Conservation (phyloP, 1,140 invertebrate species). For the Zaprionus ghesquierei region DNA sequence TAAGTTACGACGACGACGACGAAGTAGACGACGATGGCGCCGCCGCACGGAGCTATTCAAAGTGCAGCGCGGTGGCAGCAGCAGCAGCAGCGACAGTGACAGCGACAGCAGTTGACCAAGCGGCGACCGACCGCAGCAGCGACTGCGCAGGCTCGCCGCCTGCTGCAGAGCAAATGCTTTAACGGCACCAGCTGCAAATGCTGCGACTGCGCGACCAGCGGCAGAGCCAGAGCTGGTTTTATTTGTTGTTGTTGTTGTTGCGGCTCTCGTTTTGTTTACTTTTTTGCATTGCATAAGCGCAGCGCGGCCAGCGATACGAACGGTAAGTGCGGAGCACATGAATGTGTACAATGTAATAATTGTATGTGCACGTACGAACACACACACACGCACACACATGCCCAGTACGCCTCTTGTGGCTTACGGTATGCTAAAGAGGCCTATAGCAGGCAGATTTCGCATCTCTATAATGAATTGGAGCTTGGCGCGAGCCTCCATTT, state of each 20-base stretch:
- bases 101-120: slow-evolving; percentile 17
- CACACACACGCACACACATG: not conserved
- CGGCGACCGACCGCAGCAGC: not conserved
- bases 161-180: slow-evolving; percentile 49
- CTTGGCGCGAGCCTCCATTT: not conserved
- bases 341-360: not conserved
- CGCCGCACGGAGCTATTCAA: slow-evolving; percentile 19
- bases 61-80: slow-evolving; percentile 21
- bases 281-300: not conserved
- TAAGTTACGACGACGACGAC: slow-evolving; percentile 1
- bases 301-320: not conserved
- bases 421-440: not conserved
- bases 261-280: slow-evolving; percentile 7
- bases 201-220: slow-evolving; percentile 27
- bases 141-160: slow-evolving; percentile 4
- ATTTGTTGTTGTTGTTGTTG: not conserved
- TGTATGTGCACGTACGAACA: not conserved
- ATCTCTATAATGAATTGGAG: not conserved
- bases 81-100: not conserved
- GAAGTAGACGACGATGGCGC: not conserved
- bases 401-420: not conserved
- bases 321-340: not conserved
- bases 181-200: slow-evolving; percentile 68
- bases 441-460: not conserved
- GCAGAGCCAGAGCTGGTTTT: slow-evolving; percentile 11